Evolutionary conservation across 2,888 invertebrate species (phyloP), one percentile per base, ranked within the genome.

Genomic region (Platycheirus albimanus): DNA sequence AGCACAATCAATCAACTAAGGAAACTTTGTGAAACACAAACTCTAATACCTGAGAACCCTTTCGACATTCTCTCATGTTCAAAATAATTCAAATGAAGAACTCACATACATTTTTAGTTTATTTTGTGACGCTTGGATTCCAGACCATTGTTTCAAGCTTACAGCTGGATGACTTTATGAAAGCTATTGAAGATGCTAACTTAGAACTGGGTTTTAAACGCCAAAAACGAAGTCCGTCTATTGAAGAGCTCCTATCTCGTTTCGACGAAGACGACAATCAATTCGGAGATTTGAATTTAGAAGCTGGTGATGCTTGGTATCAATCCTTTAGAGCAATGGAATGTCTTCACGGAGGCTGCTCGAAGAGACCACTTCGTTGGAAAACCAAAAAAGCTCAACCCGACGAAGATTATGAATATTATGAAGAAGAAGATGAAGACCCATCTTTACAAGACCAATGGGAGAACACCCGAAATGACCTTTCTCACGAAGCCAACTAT

Each of bases 401-500:
- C 43, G 71, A 64, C 2, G 71, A 85, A 63, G 17, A 19, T 85
- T 75, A 86, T 75, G 24, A 77, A 83, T 38, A 64, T 85, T 38
- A 86, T 64, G 33, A 86, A 85, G 1, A 85, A 86, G 64, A 67
- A 66, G 1, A 85, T 86, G 64, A 67, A 66, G 17, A 88, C 79
- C 17, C 47, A 0, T 67, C 41, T 2, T 41, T 83, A 6, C 77
- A 79, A 28, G 88, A 88, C 85, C 87, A 87, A 75, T 30, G 81
- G 8, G 86, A 87, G 47, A 45, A 84, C 11, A 81, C 76, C 0
- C 86, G 85, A 33, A 89, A 90, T 69, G 90, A 91, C 86, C 85
- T 91, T 0, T 88, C 88, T 0, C 90, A 91, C 43, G 90, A 91
- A 83, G 90, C 91, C 43, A 86, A 91, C 85, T 91, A 91, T 54